Conservation (phyloP, 2,113 vertebrate genomes). For the Eulemur macaco region DNA sequence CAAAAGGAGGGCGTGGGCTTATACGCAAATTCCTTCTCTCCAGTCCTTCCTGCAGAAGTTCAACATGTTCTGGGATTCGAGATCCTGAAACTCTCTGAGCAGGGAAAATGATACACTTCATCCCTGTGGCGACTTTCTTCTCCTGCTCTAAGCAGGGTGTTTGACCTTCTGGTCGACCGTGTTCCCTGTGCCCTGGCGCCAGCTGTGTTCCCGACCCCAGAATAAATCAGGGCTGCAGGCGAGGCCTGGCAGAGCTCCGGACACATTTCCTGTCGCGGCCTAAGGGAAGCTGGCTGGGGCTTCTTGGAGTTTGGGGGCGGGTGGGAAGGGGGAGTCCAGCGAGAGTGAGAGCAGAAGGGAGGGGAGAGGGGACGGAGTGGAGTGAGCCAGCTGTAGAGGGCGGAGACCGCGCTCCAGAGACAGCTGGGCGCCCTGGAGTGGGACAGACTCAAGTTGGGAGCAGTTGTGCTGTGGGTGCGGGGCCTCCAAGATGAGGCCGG, state of each 20-base stretch:
- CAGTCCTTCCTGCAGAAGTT: constrained; percentile 33
- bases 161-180: neutral
- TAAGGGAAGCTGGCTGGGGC: constrained; percentile 61
- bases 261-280: constrained; percentile 78
- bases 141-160: neutral
- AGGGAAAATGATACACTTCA: neutral
- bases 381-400: constrained; percentile 41
- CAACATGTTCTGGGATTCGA: neutral
- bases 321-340: neutral
- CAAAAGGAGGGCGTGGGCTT: constrained; percentile 55
- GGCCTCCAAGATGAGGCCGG: constrained; percentile 70
- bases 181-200: neutral
- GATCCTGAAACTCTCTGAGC: neutral
- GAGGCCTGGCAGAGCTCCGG: constrained; percentile 53
- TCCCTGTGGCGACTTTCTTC: neutral
- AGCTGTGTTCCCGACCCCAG: constrained; percentile 53
- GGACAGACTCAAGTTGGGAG: neutral
- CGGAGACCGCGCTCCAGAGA: constrained; percentile 53
- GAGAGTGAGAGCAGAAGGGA: neutral
- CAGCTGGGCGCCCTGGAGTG: neutral
- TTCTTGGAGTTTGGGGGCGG: neutral
- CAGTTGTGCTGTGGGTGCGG: neutral
- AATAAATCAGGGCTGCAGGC: constrained; percentile 70
- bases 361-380: neutral
- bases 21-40: neutral